Conservation (phyloP, 2,888 invertebrate species). For the Mimachlamys varia region DNA sequence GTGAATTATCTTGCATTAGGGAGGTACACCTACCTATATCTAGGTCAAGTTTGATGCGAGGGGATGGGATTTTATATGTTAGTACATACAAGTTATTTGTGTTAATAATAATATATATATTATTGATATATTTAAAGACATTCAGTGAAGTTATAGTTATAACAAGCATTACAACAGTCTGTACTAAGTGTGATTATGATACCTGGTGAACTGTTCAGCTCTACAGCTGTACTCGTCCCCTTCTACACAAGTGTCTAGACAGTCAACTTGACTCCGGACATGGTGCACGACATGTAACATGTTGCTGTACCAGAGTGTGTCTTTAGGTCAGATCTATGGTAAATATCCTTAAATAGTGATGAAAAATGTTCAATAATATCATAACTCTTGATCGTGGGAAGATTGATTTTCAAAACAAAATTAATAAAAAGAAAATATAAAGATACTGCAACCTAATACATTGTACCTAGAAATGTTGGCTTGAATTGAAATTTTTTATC, state of each 20-base stretch:
- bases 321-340: background rate
- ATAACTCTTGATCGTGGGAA: no score
- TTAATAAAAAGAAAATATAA: no score
- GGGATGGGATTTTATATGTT: background rate
- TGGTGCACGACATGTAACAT: background rate
- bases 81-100: background rate
- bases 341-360: constrained; percentile 16
- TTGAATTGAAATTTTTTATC: no score
- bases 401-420: no score
- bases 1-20: background rate
- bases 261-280: constrained; percentile 6
- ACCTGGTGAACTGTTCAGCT: background rate
- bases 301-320: background rate
- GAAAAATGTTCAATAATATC: background rate
- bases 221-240: background rate
- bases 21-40: background rate
- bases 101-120: background rate
- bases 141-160: background rate
- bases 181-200: background rate
- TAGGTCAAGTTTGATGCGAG: background rate
- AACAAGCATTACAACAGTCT: background rate
- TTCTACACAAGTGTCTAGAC: background rate
- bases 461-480: no score
- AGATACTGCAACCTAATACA: no score
- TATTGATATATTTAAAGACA: background rate